Conservation (phyloP, 1,140 invertebrate genomes). For the Drosophila carrolli region DNA sequence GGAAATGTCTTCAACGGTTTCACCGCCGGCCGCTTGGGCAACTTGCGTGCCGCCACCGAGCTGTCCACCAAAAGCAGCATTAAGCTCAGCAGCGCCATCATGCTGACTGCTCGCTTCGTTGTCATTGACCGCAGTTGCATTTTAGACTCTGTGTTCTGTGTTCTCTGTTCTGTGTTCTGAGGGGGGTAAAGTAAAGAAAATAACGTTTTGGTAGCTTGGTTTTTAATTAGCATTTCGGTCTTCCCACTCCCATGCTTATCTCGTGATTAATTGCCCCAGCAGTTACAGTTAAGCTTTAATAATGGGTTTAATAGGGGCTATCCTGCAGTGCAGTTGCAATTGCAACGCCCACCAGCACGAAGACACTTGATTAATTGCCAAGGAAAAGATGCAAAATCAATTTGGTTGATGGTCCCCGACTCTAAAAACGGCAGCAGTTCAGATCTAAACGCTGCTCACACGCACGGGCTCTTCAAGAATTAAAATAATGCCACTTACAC, state of each 20-base stretch:
- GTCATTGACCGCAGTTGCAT: constrained; percentile 76
- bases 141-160: constrained; percentile 13
- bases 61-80: constrained; percentile 59
- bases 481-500: constrained; percentile 60
- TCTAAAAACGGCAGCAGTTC: not conserved
- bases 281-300: constrained; percentile 77
- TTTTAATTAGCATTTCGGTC: constrained; percentile 77
- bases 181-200: constrained; percentile 18
- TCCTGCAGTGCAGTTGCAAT: constrained; percentile 15
- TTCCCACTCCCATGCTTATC: constrained; percentile 61
- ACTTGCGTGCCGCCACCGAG: constrained; percentile 68
- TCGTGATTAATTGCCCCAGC: constrained; percentile 71
- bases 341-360: constrained; percentile 68
- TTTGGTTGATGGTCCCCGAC: constrained; percentile 50
- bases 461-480: constrained; percentile 52
- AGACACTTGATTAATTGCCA: constrained; percentile 69
- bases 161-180: constrained; percentile 1
- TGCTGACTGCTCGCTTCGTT: constrained; percentile 67
- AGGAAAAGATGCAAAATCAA: constrained; percentile 76
- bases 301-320: constrained; percentile 63
- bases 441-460: constrained; percentile 37
- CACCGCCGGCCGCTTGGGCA: constrained; percentile 74
- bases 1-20: constrained; percentile 83
- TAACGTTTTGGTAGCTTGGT: constrained; percentile 67
- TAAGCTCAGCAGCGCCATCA: constrained; percentile 53